Conservation (phyloP, 2,888 invertebrate genomes). For the Girardia tigrina region DNA sequence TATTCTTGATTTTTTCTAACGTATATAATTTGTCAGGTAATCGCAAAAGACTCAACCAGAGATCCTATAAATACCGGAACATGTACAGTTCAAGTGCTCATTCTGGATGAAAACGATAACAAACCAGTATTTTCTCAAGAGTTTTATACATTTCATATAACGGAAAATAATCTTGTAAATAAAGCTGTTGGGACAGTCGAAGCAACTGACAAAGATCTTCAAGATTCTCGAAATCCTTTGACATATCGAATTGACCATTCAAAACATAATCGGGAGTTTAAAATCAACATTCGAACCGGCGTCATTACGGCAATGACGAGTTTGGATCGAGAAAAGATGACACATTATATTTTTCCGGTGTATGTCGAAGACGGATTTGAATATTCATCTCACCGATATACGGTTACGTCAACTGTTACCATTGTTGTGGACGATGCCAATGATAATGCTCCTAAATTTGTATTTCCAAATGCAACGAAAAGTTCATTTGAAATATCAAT, state of each 20-base stretch:
- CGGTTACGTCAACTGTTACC: slow-evolving; percentile 14
- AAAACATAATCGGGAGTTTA: background rate
- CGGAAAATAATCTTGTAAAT: background rate
- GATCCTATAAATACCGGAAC: slow-evolving; percentile 19
- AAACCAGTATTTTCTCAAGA: slow-evolving; percentile 16
- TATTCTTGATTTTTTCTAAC: background rate
- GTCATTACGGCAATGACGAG: background rate
- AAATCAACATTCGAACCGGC: slow-evolving; percentile 6
- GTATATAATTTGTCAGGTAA: background rate
- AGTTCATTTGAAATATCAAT: slow-evolving; percentile 14
- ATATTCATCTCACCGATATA: background rate
- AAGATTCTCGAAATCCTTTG: slow-evolving; percentile 13
- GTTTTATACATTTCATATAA: slow-evolving; percentile 26
- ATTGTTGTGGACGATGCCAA: slow-evolving; percentile 26
- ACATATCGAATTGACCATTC: background rate
- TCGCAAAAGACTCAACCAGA: slow-evolving; percentile 19
- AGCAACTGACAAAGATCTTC: slow-evolving; percentile 2
- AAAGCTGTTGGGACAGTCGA: slow-evolving; percentile 2
- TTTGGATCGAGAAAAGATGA: background rate
- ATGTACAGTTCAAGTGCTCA: slow-evolving; percentile 24
- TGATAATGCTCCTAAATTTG: slow-evolving; percentile 31
- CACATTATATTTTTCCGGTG: slow-evolving; percentile 14
- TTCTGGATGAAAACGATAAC: slow-evolving; percentile 29
- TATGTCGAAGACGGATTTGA: background rate
- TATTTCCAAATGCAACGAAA: slow-evolving; percentile 30